Base-by-base conservation (phyloP, 1,140 invertebrate genomes). In the Brachionus koreanus region DNA sequence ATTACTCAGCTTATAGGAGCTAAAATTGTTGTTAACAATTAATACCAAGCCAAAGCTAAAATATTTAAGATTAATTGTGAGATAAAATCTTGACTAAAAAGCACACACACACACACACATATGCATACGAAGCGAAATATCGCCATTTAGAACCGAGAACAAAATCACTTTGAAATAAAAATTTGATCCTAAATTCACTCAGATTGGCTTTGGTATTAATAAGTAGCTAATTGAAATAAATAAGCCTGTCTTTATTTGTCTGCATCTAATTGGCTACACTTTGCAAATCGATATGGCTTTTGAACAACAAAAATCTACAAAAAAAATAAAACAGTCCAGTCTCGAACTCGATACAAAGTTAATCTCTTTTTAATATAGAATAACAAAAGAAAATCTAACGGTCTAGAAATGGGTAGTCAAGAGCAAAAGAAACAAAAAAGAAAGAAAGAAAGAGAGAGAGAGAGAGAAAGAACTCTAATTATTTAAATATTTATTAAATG, bases 401-500 rank as follows among this genome's bases (percentile, higher is more conserved):
- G 65, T 69, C 19, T 69, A 39, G 37, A 69, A 69, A 69, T 69
- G 37, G 65, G 65, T 69, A 69, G 49, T 57, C 49, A 57, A 57
- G 49, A 57, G 39, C 1, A 16, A 29, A 29, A 29, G 29, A 29
- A 29, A 29, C 1, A 29, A 29, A 29, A 29, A 29, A 29, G 3
- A 29, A 29, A 29, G 3, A 29, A 29, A 29, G 29, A 29, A 3
- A 29, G 29, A 29, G 29, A 29, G 29, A 29, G 29, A 29, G 29
- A 29, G 29, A 29, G 29, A 29, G 3, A 1, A 2, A 1, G 1
- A 57, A 33, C 12, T 69, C 65, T 69, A 69, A 69, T 69, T 69
- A 69, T 69, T 69, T 69, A 69, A 69, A 69, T 69, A 69, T 69
- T 69, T 69, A 69, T 69, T 37, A 69, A 69, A 69, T 69, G 65